Base-by-base conservation (phyloP, 1,140 invertebrate genomes). In the Drosophila subpulchrella region DNA sequence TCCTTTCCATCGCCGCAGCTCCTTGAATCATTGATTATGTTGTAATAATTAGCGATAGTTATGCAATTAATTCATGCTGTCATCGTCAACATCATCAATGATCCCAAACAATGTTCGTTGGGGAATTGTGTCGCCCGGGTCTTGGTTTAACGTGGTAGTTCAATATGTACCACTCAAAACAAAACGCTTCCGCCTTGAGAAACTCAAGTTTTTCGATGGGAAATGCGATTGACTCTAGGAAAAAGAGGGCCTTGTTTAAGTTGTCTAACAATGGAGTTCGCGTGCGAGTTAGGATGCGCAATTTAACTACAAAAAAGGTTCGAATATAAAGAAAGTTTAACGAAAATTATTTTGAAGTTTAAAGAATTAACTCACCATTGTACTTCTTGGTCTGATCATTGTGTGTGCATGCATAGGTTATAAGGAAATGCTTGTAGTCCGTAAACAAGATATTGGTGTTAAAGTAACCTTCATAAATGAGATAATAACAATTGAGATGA, bases 121-220 rank as follows among this genome's bases (percentile, higher is more conserved):
- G 83, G 1, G 72, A 67, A 24, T 53, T 48, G 24, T 17, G 83
- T 4, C 8, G 0, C 2, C 48, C 53, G 6, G 71, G 66, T 12
- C 75, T 42, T 0, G 3, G n/a, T 3, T 32, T 4, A 0, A 44
- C 20, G 7, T 88, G 51, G n/a, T 74, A 66, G 0, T 67, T 63
- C n/a, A 83, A 13, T 20, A 63, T 6, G 54, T 83, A 88, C 75
- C 79, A 88, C 39, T 86, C 79, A 34, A 86, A 86, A 41, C 83
- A 86, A 34, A 63, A 86, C 1, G 71, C 83, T 3, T 61, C 24
- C 0, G 56, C 7, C 20, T 54, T 51, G 0, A 83, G 34, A 46
- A 51, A 76, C 0, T 32, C 13, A 0, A 86, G 17, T 2, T 38
- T 54, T 0, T 8, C 6, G 0, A 47, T 4, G 11, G 81, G 74